Evolutionary conservation across 1,140 invertebrate genomes (phyloP).

Genomic region (Drosophila ironensis): DNA sequence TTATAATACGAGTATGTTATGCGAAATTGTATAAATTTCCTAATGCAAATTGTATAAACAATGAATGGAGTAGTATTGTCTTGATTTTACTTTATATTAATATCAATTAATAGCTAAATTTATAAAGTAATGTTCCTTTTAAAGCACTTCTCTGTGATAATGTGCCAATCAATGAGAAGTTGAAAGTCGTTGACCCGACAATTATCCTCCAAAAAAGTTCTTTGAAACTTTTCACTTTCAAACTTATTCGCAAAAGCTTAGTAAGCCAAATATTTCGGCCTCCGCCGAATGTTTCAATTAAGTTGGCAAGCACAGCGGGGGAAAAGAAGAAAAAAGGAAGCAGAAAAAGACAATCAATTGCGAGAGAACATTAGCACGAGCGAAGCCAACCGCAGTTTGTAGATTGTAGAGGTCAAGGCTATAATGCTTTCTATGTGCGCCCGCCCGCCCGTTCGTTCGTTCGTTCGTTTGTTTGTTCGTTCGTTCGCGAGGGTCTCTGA

Average conservation of each 20-base stretch:
- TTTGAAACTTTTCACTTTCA: neutral
- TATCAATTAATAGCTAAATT: too few species aligned
- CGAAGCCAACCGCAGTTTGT: conserved; percentile 16
- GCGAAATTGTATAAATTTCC: too few species aligned
- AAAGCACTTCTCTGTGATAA: too few species aligned
- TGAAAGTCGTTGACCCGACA: neutral
- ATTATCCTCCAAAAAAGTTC: neutral
- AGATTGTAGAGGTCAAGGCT: conserved; percentile 49
- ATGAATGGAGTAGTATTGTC: too few species aligned
- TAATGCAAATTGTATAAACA: too few species aligned
- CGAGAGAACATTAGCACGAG: conserved; percentile 13
- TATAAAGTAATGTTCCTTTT: too few species aligned
- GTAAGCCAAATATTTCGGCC: neutral
- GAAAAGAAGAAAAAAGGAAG: conserved; percentile 2
- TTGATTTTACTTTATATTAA: too few species aligned
- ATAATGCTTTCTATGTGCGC: conserved; percentile 19
- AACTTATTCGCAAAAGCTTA: neutral
- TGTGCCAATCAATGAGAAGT: neutral
- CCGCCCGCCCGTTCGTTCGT: neutral
- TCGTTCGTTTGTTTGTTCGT: neutral
- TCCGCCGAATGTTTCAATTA: conserved; percentile 18
- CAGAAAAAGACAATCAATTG: conserved; percentile 4
- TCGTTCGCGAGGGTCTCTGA: conserved; percentile 22
- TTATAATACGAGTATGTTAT: too few species aligned
- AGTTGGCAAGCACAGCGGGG: conserved; percentile 16